Base-by-base conservation (phyloP, 2,113 vertebrate genomes). In the Rallus limicola region DNA sequence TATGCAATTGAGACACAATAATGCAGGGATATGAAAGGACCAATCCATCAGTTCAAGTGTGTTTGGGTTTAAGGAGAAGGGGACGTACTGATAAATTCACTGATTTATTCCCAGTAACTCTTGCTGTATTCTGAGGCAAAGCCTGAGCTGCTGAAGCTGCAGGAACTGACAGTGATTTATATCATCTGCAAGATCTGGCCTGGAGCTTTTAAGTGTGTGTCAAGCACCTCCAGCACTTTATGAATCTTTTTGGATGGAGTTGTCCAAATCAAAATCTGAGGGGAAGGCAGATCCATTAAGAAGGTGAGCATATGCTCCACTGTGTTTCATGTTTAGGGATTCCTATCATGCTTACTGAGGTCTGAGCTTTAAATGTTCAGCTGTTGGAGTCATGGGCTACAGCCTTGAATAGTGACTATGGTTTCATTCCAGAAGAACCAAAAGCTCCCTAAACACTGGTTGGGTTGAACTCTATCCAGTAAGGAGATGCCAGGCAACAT, bases 31-130 rank as follows among this genome's bases (percentile, higher is more conserved):
- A 74, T 93, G 95, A 96, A 96, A 97, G 74, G 88, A 58, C 52
- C 88, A 94, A 95, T 96, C 94, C 92, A 95, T 97, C 96, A 96
- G 90, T 58, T 96, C 90, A 93, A 97, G 95, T 95, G 93, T 96
- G 93, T 96, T 97, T 97, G 82, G 80, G 72, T 96, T 95, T 95
- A 68, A 90, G 88, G 81, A 94, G 83, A 96, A 93, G 76, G 82
- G 86, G 72, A 82, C 0, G 0, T 67, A 52, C 88, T 71, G 95
- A 94, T 94, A 94, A 90, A 90, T 95, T 90, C 72, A 86, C 80
- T 94, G 90, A 97, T 97, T 96, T 94, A 96, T 97, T 86, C 72
- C 90, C 2, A 0, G 52, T 75, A 56, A 12, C 88, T 86, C 82
- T 90, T 1, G 1, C 28, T 79, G 62, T 69, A 36, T 88, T 88